These are phyloP conservation scores for Adelognathus sp. DNA, from an alignment of 2,888 invertebrate species.

Conservation along the genomic window DNA sequence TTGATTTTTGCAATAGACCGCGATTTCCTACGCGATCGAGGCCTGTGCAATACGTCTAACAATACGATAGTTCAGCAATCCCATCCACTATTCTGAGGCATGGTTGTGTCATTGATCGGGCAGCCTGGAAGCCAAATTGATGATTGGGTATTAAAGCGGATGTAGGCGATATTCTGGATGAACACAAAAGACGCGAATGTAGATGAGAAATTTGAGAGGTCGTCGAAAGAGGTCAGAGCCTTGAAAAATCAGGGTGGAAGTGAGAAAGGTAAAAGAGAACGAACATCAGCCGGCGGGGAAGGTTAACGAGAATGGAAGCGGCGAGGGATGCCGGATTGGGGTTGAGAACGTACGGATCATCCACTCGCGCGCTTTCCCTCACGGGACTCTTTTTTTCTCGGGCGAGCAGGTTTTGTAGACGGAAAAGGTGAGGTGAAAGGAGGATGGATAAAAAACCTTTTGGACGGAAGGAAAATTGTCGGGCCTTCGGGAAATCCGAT, in stretches of 20 bases:
- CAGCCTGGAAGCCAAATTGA: constrained; percentile 5
- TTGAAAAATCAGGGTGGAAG: neutral
- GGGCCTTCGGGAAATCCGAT: constrained; percentile 19
- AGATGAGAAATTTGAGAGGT: neutral
- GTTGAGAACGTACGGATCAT: neutral
- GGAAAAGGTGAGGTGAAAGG: neutral
- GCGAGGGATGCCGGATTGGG: neutral
- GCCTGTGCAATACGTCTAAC: constrained; percentile 60
- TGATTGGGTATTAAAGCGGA: neutral
- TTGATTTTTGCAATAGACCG: constrained; percentile 60
- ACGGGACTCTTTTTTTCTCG: constrained; percentile 2
- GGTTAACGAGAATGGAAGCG: neutral
- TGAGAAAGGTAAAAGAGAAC: neutral
- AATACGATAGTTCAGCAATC: constrained; percentile 58
- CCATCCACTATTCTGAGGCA: constrained; percentile 51
- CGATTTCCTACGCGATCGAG: constrained; percentile 64
- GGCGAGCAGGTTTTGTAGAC: neutral
- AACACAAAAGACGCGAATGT: neutral
- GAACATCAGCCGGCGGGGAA: neutral
- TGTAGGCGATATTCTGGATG: neutral
- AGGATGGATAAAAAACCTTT: constrained; percentile 6
- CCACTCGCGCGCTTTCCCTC: constrained; percentile 6
- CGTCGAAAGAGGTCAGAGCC: neutral
- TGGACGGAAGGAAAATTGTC: constrained; percentile 9
- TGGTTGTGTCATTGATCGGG: constrained; percentile 49